phyloP scores from a whole-genome alignment of 2,113 vertebrate genomes.

The Seriola aureovittata region DNA sequence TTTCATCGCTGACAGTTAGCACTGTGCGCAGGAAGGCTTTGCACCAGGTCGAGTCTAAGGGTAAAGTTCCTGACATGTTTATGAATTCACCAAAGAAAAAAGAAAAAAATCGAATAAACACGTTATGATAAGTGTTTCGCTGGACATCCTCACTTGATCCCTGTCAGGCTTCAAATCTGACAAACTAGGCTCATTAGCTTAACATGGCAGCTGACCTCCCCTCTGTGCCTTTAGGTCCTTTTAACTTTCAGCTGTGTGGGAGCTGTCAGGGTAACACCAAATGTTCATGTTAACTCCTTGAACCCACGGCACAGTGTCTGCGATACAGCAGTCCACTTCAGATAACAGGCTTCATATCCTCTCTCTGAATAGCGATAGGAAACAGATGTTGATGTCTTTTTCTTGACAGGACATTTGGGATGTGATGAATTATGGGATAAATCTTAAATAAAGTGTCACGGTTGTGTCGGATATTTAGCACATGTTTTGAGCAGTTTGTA shows the following conservation, averaged over 20 bases:
- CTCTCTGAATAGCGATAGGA: constrained; percentile 60
- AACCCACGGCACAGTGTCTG: constrained; percentile 6
- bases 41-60: not conserved
- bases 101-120: not conserved
- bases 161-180: constrained; percentile 17
- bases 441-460: not conserved
- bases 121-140: not conserved
- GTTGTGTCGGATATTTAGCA: constrained; percentile 8
- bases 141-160: not conserved
- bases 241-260: constrained; percentile 42
- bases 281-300: constrained; percentile 37
- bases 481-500: constrained; percentile 12
- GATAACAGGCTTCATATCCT: constrained; percentile 45
- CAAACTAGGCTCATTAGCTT: constrained; percentile 22
- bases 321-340: constrained; percentile 33
- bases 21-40: not conserved
- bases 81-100: no score
- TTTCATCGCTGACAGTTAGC: not conserved
- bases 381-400: constrained; percentile 62
- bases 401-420: constrained; percentile 39
- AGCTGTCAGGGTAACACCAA: constrained; percentile 54
- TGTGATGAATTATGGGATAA: constrained; percentile 43
- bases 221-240: constrained; percentile 21
- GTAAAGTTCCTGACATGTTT: not conserved
- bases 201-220: constrained; percentile 47